Conservation (phyloP, 2,797 vertebrate species). For the Potorous gilbertii region DNA sequence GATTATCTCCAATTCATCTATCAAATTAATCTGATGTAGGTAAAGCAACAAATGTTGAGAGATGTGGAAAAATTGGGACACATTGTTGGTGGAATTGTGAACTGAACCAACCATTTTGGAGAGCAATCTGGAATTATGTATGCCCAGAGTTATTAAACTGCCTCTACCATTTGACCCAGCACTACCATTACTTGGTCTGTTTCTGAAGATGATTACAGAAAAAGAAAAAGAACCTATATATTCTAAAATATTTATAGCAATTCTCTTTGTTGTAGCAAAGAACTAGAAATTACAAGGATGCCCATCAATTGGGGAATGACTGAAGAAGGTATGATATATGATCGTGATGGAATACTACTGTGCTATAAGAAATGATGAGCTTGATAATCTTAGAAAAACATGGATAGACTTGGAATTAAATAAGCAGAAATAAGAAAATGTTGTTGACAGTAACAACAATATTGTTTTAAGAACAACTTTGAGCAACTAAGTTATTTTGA, state of each 20-base stretch:
- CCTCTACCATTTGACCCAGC: not conserved
- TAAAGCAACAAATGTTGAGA: not conserved
- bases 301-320: not conserved
- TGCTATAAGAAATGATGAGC: not conserved
- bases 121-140: not conserved
- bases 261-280: not conserved
- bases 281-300: not conserved
- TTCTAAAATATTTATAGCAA: not conserved
- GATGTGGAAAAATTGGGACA: not conserved
- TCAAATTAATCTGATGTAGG: not conserved
- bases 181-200: not conserved
- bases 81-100: not conserved
- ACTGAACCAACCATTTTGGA: not conserved
- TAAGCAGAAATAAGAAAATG: not conserved
- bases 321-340: not conserved
- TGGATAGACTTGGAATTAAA: not conserved
- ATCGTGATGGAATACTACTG: not conserved
- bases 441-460: not conserved
- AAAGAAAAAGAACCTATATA: not conserved
- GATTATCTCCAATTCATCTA: not conserved
- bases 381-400: not conserved
- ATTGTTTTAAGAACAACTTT: not conserved
- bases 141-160: not conserved
- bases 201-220: not conserved
- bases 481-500: not conserved